Percentiles rank a stretch among this genome's conserved stretches.
Conservation (phyloP, 2,888 invertebrate genomes). For the Callyntrura guangdongensis region DNA sequence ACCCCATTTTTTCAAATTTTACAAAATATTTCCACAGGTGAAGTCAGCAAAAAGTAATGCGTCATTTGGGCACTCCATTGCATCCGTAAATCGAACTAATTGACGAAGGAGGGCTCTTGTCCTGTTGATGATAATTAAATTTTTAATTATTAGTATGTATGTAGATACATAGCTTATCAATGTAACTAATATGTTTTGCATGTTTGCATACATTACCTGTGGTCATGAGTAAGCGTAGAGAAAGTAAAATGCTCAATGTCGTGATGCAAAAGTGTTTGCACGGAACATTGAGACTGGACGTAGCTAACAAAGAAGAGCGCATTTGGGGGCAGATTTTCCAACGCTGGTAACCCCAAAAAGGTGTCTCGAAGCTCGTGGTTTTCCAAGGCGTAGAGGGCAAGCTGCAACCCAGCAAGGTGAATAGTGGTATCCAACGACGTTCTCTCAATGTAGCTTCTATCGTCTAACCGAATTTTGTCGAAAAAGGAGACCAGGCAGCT, state of each 20-base stretch:
- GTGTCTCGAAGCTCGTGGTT: conserved; percentile 60
- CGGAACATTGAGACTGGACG: conserved; percentile 87
- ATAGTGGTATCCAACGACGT: conserved; percentile 84
- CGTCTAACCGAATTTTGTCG: conserved; percentile 82
- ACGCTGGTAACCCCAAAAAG: conserved; percentile 85
- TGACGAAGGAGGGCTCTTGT: conserved; percentile 84
- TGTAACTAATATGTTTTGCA: background rate
- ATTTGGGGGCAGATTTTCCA: conserved; percentile 87
- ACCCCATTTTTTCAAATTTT: background rate
- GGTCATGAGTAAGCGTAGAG: conserved; percentile 86
- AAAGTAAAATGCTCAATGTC: conserved; percentile 86
- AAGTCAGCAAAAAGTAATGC: conserved; percentile 84
- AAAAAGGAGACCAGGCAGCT: conserved; percentile 83
- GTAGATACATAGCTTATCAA: no score
- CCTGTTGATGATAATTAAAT: conserved; percentile 69
- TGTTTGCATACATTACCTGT: conserved; percentile 85
- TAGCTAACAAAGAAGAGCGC: conserved; percentile 88
- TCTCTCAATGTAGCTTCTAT: conserved; percentile 82
- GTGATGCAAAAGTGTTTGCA: conserved; percentile 85
- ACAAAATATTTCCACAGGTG: conserved; percentile 82
- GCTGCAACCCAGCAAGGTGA: conserved; percentile 84
- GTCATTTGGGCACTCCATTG: conserved; percentile 82
- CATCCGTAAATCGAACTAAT: conserved; percentile 83
- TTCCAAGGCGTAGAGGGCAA: conserved; percentile 80
- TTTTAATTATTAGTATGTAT: no score